A percentile compares a stretch with the other conserved stretches of the same genome.
Evolutionary conservation across 2,113 vertebrate species (phyloP).

Genomic region (Haemorhous mexicanus): DNA sequence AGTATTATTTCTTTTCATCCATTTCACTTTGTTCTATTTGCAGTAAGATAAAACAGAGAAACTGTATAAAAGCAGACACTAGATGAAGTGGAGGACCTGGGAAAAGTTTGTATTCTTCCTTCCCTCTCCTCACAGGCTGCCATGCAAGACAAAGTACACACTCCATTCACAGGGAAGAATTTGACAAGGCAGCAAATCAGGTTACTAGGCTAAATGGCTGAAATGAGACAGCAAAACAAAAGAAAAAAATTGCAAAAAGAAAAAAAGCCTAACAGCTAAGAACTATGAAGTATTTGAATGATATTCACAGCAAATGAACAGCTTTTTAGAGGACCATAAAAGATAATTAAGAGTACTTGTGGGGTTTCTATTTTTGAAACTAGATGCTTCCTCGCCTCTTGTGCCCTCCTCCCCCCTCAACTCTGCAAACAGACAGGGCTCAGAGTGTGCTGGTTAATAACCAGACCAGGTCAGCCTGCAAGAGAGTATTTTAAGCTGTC

Average conservation of each 20-base stretch:
- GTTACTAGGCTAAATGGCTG: background rate
- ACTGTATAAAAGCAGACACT: background rate
- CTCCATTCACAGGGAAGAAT: background rate
- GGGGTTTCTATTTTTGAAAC: background rate
- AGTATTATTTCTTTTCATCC: background rate
- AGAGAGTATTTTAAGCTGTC: slow-evolving; percentile 55
- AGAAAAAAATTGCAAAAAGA: background rate
- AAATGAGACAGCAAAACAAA: background rate
- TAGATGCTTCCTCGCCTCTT: background rate
- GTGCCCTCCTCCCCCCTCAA: background rate
- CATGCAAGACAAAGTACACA: background rate
- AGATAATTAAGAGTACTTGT: background rate
- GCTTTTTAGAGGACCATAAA: background rate
- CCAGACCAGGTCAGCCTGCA: slow-evolving; percentile 16
- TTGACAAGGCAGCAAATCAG: background rate
- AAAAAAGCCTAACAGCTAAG: background rate
- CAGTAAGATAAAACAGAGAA: background rate
- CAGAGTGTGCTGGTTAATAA: slow-evolving; percentile 14
- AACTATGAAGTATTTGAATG: background rate
- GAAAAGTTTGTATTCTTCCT: background rate
- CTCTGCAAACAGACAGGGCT: background rate
- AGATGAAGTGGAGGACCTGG: background rate
- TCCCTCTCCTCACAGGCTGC: no score
- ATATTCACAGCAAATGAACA: background rate
- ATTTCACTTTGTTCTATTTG: background rate